These are phyloP conservation scores for Leptopilina drosophilae DNA, from an alignment of 2,888 invertebrate genomes.

Conservation along the genomic window DNA sequence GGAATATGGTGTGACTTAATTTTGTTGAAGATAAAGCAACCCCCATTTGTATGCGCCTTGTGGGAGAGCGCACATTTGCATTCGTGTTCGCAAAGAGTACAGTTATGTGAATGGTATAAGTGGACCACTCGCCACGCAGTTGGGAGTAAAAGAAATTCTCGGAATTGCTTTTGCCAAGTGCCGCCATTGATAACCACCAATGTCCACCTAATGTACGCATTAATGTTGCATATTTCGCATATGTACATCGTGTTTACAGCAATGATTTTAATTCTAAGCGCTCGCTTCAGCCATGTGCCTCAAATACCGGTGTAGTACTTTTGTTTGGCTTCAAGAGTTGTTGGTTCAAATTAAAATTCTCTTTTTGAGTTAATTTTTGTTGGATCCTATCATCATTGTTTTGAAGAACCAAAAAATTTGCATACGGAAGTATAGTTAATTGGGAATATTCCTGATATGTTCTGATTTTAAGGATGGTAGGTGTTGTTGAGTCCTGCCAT, in stretches of 20 bases:
- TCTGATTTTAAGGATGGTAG: no score
- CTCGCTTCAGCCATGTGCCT: no score
- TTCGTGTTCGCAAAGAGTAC: constrained; percentile 43
- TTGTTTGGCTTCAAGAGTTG: no score
- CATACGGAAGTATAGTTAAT: no score
- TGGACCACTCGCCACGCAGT: constrained; percentile 52
- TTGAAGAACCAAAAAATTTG: no score
- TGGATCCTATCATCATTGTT: no score
- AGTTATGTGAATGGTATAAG: constrained; percentile 54
- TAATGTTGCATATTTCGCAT: constrained; percentile 28
- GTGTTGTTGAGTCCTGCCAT: no score
- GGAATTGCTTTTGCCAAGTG: constrained; percentile 58
- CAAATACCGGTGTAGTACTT: no score
- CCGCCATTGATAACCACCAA: constrained; percentile 43
- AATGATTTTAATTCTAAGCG: constrained; percentile 26
- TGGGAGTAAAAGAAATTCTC: constrained; percentile 53
- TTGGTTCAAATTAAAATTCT: no score
- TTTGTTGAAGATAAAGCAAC: constrained; percentile 22
- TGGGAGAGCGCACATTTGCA: constrained; percentile 20
- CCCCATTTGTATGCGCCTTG: constrained; percentile 5
- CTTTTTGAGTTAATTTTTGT: no score
- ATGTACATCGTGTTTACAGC: constrained; percentile 30
- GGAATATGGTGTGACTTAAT: constrained; percentile 21
- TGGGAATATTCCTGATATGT: no score
- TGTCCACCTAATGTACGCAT: constrained; percentile 32